phyloP scores from a whole-genome alignment of 2,797 vertebrate species.

The Rhinella marina region DNA sequence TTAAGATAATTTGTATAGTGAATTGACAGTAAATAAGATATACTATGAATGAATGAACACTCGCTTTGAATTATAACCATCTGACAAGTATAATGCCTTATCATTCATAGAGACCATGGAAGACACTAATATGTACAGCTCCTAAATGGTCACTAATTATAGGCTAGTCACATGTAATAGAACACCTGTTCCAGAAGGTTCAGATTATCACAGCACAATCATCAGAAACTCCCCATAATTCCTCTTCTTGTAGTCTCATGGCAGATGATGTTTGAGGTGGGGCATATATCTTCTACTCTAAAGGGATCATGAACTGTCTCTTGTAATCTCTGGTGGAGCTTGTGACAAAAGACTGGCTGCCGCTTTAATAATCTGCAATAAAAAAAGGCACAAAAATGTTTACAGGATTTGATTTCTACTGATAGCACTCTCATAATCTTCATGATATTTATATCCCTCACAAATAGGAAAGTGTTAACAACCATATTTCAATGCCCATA shows the following conservation, averaged over 20 bases:
- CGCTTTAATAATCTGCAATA: slow-evolving; percentile 53
- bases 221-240: background rate
- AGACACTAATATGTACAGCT: background rate
- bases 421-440: background rate
- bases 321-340: background rate
- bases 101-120: slow-evolving; percentile 5
- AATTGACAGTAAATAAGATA: background rate
- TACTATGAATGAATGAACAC: background rate
- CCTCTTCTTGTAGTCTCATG: background rate
- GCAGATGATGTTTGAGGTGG: slow-evolving; percentile 5
- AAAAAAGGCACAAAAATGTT: slow-evolving; percentile 29
- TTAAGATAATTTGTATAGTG: background rate
- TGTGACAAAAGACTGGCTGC: slow-evolving; percentile 39
- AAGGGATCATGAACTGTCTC: background rate
- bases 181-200: slow-evolving; percentile 8
- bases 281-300: background rate
- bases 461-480: background rate
- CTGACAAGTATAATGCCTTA: slow-evolving; percentile 3
- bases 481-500: background rate
- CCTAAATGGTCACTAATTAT: slow-evolving; percentile 28
- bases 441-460: background rate
- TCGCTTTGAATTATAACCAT: background rate
- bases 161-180: background rate
- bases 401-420: slow-evolving; percentile 1
- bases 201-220: background rate